Conservation (phyloP, 2,113 vertebrate genomes). For the Ovibos moschatus region DNA sequence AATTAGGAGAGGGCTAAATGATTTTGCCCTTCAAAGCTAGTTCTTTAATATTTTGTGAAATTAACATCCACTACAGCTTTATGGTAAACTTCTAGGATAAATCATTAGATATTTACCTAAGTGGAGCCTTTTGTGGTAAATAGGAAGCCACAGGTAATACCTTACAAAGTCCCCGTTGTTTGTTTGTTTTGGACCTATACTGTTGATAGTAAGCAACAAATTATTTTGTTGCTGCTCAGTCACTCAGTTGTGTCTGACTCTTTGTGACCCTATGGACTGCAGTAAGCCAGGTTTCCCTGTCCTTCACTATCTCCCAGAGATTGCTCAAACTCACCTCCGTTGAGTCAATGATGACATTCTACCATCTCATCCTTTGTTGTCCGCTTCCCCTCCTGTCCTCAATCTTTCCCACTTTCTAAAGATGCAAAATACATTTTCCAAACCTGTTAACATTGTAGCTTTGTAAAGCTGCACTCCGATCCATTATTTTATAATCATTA, state of each 20-base stretch:
- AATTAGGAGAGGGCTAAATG: background rate
- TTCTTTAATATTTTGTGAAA: background rate
- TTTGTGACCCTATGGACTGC: background rate
- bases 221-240: background rate
- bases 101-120: conserved; percentile 2
- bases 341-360: background rate
- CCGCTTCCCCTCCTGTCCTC: background rate
- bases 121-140: background rate
- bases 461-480: conserved; percentile 61
- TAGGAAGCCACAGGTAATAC: background rate
- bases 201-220: conserved; percentile 41
- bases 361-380: background rate
- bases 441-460: conserved; percentile 70
- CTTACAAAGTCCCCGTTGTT: background rate
- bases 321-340: background rate
- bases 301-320: background rate
- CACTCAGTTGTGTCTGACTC: background rate
- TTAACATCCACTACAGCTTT: background rate
- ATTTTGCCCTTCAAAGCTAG: background rate
- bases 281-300: background rate
- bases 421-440: conserved; percentile 69
- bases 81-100: background rate
- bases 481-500: conserved; percentile 76
- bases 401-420: conserved; percentile 28
- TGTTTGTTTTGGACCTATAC: conserved; percentile 35